phyloP scores from a whole-genome alignment of 1,140 invertebrate genomes.

The Forficula auricularia region DNA sequence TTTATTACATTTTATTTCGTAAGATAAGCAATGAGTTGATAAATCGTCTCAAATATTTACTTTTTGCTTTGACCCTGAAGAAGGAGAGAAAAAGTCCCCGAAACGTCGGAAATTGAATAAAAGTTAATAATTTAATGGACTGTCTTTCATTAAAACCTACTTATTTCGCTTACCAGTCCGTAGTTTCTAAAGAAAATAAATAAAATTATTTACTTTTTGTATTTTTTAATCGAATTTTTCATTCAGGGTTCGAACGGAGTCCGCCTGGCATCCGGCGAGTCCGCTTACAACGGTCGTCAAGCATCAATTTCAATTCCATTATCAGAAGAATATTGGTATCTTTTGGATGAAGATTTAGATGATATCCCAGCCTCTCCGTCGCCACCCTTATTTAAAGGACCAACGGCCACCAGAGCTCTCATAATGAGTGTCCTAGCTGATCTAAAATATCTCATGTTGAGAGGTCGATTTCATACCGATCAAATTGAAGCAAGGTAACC shows the following conservation, averaged over 20 bases:
- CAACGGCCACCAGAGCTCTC: constrained; percentile 48
- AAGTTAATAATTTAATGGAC: too few species aligned
- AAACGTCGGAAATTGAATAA: too few species aligned
- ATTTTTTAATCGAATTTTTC: too few species aligned
- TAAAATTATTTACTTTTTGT: too few species aligned
- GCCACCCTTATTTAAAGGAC: constrained; percentile 39
- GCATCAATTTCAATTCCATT: constrained; percentile 42
- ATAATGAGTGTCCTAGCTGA: constrained; percentile 71
- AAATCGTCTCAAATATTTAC: too few species aligned
- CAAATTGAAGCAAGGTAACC: constrained; percentile 72
- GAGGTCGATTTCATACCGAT: constrained; percentile 84
- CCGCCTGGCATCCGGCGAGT: constrained; percentile 52
- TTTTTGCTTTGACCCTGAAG: too few species aligned
- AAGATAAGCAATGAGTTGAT: too few species aligned
- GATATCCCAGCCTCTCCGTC: constrained; percentile 35
- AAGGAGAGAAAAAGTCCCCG: too few species aligned
- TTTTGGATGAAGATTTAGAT: constrained; percentile 37
- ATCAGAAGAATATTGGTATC: constrained; percentile 56
- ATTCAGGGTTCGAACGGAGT: constrained; percentile 42
- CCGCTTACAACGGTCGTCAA: constrained; percentile 37
- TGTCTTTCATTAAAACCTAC: too few species aligned
- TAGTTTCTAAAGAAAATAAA: too few species aligned
- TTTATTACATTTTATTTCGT: too few species aligned
- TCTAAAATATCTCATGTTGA: constrained; percentile 60
- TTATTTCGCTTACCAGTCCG: too few species aligned